Percentiles rank a stretch among this genome's conserved stretches.
Conservation (phyloP, 2,888 invertebrate genomes). For the Labia minor region DNA sequence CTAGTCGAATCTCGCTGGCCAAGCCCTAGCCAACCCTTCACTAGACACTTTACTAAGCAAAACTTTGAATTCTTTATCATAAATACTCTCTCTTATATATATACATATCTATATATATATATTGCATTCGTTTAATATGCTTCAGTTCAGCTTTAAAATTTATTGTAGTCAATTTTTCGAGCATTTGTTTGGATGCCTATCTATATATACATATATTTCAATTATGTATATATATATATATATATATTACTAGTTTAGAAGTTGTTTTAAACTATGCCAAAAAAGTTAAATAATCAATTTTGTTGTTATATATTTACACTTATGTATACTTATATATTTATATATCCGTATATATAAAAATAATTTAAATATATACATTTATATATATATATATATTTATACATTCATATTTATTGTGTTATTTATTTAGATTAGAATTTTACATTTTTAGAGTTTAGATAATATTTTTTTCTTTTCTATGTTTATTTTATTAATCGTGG, state of each 20-base stretch:
- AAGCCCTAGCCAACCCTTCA: slow-evolving; percentile 13
- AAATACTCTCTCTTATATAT: background rate
- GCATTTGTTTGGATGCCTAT: slow-evolving; percentile 8
- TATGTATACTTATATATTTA: too few species aligned
- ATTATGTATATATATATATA: slow-evolving; percentile 7
- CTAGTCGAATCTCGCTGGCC: slow-evolving; percentile 13
- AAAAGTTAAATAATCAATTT: background rate
- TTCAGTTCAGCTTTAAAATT: slow-evolving; percentile 5
- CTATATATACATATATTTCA: background rate
- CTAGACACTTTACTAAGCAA: slow-evolving; percentile 5
- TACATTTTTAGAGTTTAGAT: background rate
- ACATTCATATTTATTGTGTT: background rate
- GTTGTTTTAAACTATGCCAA: slow-evolving; percentile 13
- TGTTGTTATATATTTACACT: background rate
- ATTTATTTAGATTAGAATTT: slow-evolving; percentile 13
- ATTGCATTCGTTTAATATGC: slow-evolving; percentile 8
- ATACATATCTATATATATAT: background rate
- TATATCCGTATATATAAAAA: background rate
- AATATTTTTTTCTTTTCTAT: background rate
- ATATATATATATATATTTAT: too few species aligned
- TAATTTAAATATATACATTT: background rate
- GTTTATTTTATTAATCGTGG: background rate
- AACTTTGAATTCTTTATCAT: slow-evolving; percentile 2
- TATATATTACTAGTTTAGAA: slow-evolving; percentile 8
- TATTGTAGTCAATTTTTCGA: background rate